A percentile compares a stretch with the other conserved stretches of the same genome.
These are phyloP conservation scores for Parochlus steinenii DNA, from an alignment of 2,888 invertebrate genomes.

Conservation along the genomic window DNA sequence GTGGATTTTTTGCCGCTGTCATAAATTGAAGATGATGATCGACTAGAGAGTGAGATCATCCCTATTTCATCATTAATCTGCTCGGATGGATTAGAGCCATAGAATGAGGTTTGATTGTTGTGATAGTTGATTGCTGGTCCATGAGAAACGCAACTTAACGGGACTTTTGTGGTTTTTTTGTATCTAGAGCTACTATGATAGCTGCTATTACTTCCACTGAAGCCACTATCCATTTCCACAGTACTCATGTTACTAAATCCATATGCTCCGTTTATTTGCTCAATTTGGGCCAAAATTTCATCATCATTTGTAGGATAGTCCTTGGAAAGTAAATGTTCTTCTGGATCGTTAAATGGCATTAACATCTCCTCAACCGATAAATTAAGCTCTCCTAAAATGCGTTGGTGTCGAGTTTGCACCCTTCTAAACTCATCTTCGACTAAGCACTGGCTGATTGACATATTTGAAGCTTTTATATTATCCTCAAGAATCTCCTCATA, in stretches of 20 bases:
- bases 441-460: conserved; percentile 50
- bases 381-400: conserved; percentile 72
- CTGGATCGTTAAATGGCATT: conserved; percentile 54
- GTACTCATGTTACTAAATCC: conserved; percentile 16
- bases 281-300: conserved; percentile 8
- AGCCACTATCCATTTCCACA: conserved; percentile 59
- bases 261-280: conserved; percentile 2
- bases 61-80: conserved; percentile 9
- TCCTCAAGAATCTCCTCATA: conserved; percentile 29
- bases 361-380: conserved; percentile 79
- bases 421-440: conserved; percentile 71
- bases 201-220: conserved; percentile 70
- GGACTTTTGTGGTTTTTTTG: conserved; percentile 22
- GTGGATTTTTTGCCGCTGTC: conserved; percentile 35
- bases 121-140: conserved; percentile 10
- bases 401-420: conserved; percentile 66
- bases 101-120: conserved; percentile 9
- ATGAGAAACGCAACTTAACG: neutral
- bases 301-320: conserved; percentile 10
- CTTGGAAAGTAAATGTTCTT: conserved; percentile 24
- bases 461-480: conserved; percentile 33
- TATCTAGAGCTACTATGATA: conserved; percentile 52
- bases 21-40: conserved; percentile 30
- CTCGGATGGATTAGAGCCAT: conserved; percentile 2
- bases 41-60: conserved; percentile 15